Conservation (phyloP, 2,797 vertebrate species). For the Esox lucius region DNA sequence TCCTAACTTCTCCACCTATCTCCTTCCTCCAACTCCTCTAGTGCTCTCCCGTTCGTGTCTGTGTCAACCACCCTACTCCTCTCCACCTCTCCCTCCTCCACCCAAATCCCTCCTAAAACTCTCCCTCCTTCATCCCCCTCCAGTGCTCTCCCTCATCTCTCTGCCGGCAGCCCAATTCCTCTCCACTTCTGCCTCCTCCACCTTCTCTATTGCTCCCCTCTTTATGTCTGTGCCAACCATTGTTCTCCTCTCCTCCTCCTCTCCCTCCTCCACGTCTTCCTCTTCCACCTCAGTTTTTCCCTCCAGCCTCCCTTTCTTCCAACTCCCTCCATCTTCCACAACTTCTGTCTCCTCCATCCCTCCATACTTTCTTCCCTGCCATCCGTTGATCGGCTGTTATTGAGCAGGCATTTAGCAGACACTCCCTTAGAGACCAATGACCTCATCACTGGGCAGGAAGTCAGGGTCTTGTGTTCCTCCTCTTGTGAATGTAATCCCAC, state of each 20-base stretch:
- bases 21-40: background rate
- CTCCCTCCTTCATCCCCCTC: no score
- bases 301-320: background rate
- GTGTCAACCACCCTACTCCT: conserved; percentile 24
- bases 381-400: conserved; percentile 55
- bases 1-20: no score
- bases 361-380: conserved; percentile 24
- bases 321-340: background rate
- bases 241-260: no score
- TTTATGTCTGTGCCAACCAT: no score
- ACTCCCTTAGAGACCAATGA: conserved; percentile 76
- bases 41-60: conserved; percentile 14
- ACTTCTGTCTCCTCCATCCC: background rate
- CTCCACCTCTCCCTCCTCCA: no score
- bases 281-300: conserved; percentile 49
- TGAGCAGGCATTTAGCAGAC: conserved; percentile 74
- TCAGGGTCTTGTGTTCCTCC: conserved; percentile 77
- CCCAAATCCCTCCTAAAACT: no score
- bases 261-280: background rate
- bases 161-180: no score
- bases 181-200: no score
- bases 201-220: background rate
- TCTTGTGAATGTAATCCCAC: conserved; percentile 77
- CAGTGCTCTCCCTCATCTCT: conserved; percentile 24
- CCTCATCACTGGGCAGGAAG: conserved; percentile 82